phyloP scores from a whole-genome alignment of 2,888 invertebrate species.

The Drosophila paramelanica region DNA sequence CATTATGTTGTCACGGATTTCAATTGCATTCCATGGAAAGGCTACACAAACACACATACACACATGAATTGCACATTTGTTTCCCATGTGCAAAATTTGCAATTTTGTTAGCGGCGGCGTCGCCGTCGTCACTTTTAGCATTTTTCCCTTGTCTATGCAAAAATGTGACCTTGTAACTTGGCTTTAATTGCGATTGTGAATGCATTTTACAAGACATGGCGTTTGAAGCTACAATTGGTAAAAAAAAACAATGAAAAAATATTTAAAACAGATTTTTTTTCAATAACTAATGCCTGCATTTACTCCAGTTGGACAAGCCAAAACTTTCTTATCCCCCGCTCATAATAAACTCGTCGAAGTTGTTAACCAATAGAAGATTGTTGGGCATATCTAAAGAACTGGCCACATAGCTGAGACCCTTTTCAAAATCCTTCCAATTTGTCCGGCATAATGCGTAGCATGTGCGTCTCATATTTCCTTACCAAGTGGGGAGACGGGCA shows the following conservation, averaged over 20 bases:
- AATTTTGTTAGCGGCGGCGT: constrained; percentile 68
- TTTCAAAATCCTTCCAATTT: constrained; percentile 65
- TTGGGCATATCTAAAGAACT: constrained; percentile 27
- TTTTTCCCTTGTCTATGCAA: constrained; percentile 69
- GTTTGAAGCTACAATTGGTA: constrained; percentile 23
- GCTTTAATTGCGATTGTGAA: constrained; percentile 71
- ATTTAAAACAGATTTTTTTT: background rate
- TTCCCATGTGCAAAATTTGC: constrained; percentile 75
- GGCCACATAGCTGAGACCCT: constrained; percentile 49
- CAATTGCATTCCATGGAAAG: constrained; percentile 75
- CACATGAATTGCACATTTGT: constrained; percentile 39
- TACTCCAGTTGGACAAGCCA: constrained; percentile 5
- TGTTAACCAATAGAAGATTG: constrained; percentile 31
- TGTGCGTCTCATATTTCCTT: constrained; percentile 64
- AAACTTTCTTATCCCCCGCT: constrained; percentile 20
- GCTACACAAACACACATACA: constrained; percentile 26
- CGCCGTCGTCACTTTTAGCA: constrained; percentile 52
- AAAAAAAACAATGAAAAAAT: constrained; percentile 7
- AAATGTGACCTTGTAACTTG: constrained; percentile 74
- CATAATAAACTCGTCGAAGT: constrained; percentile 38
- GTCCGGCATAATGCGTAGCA: constrained; percentile 50
- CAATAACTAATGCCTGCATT: too few species aligned
- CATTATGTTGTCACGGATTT: constrained; percentile 74
- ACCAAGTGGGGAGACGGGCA: background rate
- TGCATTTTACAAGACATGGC: constrained; percentile 35